These are phyloP conservation scores for Myopa testacea DNA, from an alignment of 2,888 invertebrate genomes.

Conservation along the genomic window DNA sequence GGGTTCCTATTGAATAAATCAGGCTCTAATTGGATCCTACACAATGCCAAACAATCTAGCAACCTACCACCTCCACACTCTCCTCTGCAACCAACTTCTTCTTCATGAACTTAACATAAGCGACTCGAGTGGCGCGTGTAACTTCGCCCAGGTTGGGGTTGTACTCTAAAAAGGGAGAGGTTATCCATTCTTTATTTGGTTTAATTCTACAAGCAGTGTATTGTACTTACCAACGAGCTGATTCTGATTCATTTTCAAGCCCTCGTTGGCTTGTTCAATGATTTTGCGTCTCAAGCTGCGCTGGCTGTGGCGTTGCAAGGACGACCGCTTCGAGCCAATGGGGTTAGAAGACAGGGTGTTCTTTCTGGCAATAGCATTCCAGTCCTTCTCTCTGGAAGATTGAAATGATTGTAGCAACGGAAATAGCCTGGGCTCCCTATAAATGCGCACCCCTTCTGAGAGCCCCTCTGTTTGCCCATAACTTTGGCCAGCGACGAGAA, in stretches of 20 bases:
- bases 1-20: conserved; percentile 16
- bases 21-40: background rate
- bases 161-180: conserved; percentile 71
- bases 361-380: conserved; percentile 85
- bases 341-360: conserved; percentile 79
- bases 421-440: background rate
- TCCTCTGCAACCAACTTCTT: conserved; percentile 73
- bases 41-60: background rate
- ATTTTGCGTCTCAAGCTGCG: conserved; percentile 81
- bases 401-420: background rate
- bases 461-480: conserved; percentile 75
- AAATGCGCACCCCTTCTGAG: conserved; percentile 55
- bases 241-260: conserved; percentile 78
- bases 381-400: conserved; percentile 71
- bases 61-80: conserved; percentile 64
- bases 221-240: conserved; percentile 74
- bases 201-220: background rate
- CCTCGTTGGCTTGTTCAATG: conserved; percentile 74
- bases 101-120: conserved; percentile 89
- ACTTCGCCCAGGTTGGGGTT: conserved; percentile 83
- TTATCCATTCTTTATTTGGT: background rate
- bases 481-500: conserved; percentile 87
- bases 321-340: conserved; percentile 81
- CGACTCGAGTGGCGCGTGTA: conserved; percentile 82
- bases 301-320: conserved; percentile 74